Evolutionary conservation across 2,797 vertebrate species (phyloP).

Genomic region (Apogon talboti): DNA sequence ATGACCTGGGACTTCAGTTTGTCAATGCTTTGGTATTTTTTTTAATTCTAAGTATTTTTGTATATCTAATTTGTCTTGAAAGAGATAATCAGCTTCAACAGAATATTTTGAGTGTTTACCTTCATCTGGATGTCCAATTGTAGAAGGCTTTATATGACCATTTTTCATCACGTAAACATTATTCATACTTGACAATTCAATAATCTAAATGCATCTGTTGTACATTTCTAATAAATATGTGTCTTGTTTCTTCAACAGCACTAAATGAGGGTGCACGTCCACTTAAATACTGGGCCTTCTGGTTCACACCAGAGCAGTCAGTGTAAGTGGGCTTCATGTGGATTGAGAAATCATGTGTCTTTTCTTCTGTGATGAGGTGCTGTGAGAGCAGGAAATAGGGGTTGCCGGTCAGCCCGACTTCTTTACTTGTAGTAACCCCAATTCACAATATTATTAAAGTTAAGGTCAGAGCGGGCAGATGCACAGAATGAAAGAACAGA

Average conservation of each 20-base stretch:
- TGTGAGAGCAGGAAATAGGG: slow-evolving; percentile 70
- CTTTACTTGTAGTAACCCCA: slow-evolving; percentile 68
- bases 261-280: slow-evolving; percentile 11
- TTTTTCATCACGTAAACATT: too few relatives aligned
- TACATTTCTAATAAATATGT: too few relatives aligned
- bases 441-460: slow-evolving; percentile 78
- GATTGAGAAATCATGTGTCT: slow-evolving; percentile 67
- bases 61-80: too few relatives aligned
- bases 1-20: too few relatives aligned
- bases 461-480: slow-evolving; percentile 63
- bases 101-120: too few relatives aligned
- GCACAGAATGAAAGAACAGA: slow-evolving; percentile 41
- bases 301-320: slow-evolving; percentile 26
- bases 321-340: slow-evolving; percentile 45
- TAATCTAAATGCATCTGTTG: too few relatives aligned
- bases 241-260: background rate
- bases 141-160: too few relatives aligned
- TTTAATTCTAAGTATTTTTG: too few relatives aligned
- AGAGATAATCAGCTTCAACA: too few relatives aligned
- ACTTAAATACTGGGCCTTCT: slow-evolving; percentile 11
- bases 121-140: too few relatives aligned
- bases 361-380: slow-evolving; percentile 69
- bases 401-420: slow-evolving; percentile 69
- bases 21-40: too few relatives aligned
- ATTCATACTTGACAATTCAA: too few relatives aligned